Evolutionary conservation across 1,140 invertebrate species (phyloP).

Genomic region (Matsumurasca onukii): DNA sequence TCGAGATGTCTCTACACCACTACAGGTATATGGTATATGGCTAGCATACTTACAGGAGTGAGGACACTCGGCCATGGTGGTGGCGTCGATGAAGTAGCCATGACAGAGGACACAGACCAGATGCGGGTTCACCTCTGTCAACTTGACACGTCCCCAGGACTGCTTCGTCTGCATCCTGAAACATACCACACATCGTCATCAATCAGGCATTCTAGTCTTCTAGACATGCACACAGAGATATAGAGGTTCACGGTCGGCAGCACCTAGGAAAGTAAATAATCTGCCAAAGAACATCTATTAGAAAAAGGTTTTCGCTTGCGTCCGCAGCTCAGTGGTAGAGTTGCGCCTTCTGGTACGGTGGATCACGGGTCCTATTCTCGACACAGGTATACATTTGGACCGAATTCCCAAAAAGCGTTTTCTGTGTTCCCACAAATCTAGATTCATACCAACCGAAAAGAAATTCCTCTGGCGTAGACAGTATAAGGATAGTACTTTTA

Average conservation of each 20-base stretch:
- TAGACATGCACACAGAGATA: neutral
- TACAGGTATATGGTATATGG: neutral
- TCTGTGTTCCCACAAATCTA: no score
- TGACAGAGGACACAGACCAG: constrained; percentile 75
- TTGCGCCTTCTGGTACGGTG: no score
- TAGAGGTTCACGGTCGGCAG: neutral
- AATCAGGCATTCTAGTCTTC: neutral
- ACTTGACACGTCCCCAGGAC: constrained; percentile 37
- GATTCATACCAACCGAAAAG: no score
- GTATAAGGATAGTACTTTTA: no score
- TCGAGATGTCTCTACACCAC: neutral
- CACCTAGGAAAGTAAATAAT: no score
- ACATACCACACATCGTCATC: neutral
- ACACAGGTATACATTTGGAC: no score
- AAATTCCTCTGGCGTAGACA: no score
- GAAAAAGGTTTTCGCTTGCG: no score
- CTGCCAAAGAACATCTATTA: neutral
- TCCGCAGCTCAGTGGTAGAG: no score
- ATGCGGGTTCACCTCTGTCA: constrained; percentile 70
- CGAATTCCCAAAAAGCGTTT: no score
- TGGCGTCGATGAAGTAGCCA: constrained; percentile 82
- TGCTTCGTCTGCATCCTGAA: neutral
- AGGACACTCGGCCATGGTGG: constrained; percentile 81
- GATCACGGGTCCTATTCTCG: no score
- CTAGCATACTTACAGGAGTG: constrained; percentile 77